These are phyloP conservation scores for Rhyacophila evoluta DNA, from an alignment of 2,888 invertebrate genomes.

Conservation along the genomic window DNA sequence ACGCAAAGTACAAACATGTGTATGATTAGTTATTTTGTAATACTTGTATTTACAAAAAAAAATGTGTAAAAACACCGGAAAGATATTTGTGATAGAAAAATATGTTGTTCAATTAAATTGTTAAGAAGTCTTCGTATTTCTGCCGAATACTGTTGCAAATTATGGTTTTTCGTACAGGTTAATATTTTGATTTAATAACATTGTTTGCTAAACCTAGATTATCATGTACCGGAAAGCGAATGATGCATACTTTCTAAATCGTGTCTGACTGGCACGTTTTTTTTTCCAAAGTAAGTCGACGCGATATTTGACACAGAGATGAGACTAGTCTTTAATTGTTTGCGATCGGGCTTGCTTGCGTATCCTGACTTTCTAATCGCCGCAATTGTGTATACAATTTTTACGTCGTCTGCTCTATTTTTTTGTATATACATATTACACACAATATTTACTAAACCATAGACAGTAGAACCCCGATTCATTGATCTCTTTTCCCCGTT, in stretches of 20 bases:
- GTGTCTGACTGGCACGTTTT: neutral
- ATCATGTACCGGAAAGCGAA: slow-evolving; percentile 15
- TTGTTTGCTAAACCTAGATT: slow-evolving; percentile 6
- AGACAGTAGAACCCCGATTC: no score
- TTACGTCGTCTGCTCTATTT: no score
- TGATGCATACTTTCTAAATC: slow-evolving; percentile 22
- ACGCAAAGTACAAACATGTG: no score
- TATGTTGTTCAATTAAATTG: no score
- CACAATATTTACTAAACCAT: no score
- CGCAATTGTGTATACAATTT: neutral
- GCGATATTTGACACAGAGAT: slow-evolving; percentile 10
- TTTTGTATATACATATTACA: no score
- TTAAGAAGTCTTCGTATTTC: no score
- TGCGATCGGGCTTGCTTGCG: neutral
- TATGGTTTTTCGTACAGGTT: neutral
- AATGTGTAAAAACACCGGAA: no score
- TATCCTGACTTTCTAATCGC: neutral
- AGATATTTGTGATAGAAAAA: no score
- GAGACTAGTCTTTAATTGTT: neutral
- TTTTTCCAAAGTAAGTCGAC: neutral
- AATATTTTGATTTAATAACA: slow-evolving; percentile 5
- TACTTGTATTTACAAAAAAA: no score
- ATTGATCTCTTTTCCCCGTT: no score
- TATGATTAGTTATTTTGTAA: no score
- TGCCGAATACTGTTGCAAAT: neutral